Conservation (phyloP, 2,797 vertebrate genomes). For the Thripadectes ignobilis region DNA sequence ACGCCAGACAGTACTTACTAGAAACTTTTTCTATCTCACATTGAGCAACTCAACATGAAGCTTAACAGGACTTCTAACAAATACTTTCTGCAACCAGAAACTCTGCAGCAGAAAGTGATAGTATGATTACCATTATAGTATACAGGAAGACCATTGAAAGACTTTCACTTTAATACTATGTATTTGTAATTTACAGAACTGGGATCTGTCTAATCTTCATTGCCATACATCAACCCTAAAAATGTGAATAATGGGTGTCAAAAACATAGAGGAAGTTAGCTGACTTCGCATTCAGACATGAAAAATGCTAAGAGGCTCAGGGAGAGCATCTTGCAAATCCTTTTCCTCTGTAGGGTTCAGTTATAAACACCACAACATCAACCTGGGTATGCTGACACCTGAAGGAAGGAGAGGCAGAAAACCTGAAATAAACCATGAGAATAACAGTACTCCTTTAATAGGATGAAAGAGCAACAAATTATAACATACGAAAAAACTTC, state of each 20-base stretch:
- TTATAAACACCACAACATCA: not conserved
- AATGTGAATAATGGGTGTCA: not conserved
- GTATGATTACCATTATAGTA: not conserved
- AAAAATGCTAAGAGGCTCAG: not conserved
- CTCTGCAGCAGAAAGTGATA: not conserved
- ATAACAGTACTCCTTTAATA: not conserved
- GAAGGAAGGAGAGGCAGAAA: not conserved
- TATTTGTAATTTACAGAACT: not conserved
- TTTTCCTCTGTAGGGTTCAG: not conserved
- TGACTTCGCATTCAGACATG: not conserved
- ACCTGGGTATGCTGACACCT: not conserved
- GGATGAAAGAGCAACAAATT: not conserved
- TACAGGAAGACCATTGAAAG: not conserved
- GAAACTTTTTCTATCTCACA: slow-evolving; percentile 13
- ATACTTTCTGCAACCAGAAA: not conserved
- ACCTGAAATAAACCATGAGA: not conserved
- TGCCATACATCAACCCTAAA: not conserved
- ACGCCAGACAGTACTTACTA: not conserved
- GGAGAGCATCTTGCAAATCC: not conserved
- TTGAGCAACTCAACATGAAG: not conserved
- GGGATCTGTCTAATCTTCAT: not conserved
- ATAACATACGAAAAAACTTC: not conserved
- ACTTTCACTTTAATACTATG: not conserved
- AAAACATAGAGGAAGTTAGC: not conserved
- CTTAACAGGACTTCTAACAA: not conserved